Base-by-base conservation (phyloP, 2,888 invertebrate genomes). In the Coenonympha glycerion region DNA sequence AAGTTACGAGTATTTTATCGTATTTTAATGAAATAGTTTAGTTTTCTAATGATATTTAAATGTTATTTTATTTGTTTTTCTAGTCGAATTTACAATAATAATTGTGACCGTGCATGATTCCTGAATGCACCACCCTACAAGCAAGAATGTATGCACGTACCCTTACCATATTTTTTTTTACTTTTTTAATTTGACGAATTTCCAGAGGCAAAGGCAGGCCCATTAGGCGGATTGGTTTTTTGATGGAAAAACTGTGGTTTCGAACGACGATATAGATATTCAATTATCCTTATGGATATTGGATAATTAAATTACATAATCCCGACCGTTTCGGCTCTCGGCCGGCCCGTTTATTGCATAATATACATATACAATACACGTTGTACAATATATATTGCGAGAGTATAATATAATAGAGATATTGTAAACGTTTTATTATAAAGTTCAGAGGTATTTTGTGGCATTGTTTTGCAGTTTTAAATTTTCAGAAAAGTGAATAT, bases 141-240 rank as follows among this genome's bases (percentile, higher is more conserved):
- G 77, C 76, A 76, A 78, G 85, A 85, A 82, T 86, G 86, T 83
- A 65, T 85, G 86, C 86, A 86, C 86, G 86, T 74, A 73, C 61
- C 70, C 71, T 68, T 73, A 66, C 72, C 55, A 56, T 61, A n/a
- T 58, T 69, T 70, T 72, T 69, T 33, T 34, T 69, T 66, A 63
- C 57, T 62, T 62, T 66, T 62, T 71, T 69, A 63, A 48, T 49
- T 47, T 47, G 44, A 69, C 69, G 65, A 68, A 66, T 66, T 22
- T 71, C 70, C 66, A 68, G 73, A 77, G 73, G 76, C 73, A 75
- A 77, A 79, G 73, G 71, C 58, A 62, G 60, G 64, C 75, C 84
- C 84, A 86, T 84, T 84, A 80, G 77, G 77, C 60, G 64, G 69
- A 82, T 81, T 84, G 77, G 74, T 67, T 69, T 71, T 70, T 64